phyloP scores from a whole-genome alignment of 2,797 vertebrate species.

The Synanceia verrucosa region DNA sequence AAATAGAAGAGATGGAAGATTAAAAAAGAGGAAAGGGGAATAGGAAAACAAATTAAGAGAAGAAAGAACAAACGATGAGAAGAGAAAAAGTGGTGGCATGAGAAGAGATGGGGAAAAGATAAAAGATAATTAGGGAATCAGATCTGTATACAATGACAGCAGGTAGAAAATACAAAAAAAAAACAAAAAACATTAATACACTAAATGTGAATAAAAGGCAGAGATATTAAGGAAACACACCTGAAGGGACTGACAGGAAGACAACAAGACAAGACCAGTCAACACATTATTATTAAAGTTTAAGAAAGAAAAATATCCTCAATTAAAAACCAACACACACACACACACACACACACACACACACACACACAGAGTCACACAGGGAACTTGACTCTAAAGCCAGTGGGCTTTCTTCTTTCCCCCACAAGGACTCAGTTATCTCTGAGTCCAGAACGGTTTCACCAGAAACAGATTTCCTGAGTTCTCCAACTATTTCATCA shows the following conservation, averaged over 20 bases:
- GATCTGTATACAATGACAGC: background rate
- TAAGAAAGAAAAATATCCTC: slow-evolving; percentile 12
- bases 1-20: too few species aligned
- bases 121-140: background rate
- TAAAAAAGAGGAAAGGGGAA: background rate
- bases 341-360: slow-evolving; percentile 12
- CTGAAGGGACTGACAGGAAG: background rate
- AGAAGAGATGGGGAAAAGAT: background rate
- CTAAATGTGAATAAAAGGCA: background rate
- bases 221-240: background rate
- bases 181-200: background rate
- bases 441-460: slow-evolving; percentile 76
- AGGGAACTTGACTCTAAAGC: slow-evolving; percentile 68
- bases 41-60: background rate
- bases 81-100: background rate
- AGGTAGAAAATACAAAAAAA: slow-evolving; percentile 4
- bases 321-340: slow-evolving; percentile 32
- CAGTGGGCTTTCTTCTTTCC: slow-evolving; percentile 60
- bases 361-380: slow-evolving; percentile 44
- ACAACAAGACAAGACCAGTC: too few species aligned
- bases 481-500: slow-evolving; percentile 88
- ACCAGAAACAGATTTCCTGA: slow-evolving; percentile 84
- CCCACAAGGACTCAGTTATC: slow-evolving; percentile 76
- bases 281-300: slow-evolving; percentile 5
- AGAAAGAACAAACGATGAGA: background rate